These are phyloP conservation scores for Melinaea marsaeus DNA, from an alignment of 2,888 invertebrate genomes.

Conservation along the genomic window DNA sequence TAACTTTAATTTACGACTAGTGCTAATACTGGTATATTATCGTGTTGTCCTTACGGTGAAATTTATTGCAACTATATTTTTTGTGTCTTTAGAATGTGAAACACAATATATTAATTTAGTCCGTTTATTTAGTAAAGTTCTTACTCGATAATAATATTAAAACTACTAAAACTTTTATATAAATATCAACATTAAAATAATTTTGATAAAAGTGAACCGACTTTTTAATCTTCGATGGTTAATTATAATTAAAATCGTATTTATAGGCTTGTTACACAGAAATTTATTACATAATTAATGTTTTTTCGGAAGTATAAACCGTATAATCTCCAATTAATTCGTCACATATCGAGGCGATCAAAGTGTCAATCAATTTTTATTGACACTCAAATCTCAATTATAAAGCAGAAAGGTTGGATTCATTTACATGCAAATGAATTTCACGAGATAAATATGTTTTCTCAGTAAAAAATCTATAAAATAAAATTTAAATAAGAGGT, in stretches of 20 bases:
- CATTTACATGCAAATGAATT: constrained; percentile 16
- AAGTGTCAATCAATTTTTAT: constrained; percentile 22
- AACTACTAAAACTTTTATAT: not conserved
- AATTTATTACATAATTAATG: too few relatives aligned
- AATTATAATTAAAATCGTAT: too few relatives aligned
- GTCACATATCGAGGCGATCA: constrained; percentile 9
- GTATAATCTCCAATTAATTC: constrained; percentile 15
- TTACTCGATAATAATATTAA: not conserved
- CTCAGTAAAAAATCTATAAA: constrained; percentile 10
- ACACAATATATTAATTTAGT: constrained; percentile 6
- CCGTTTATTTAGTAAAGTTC: not conserved
- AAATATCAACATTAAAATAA: not conserved
- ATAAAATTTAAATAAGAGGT: constrained; percentile 8
- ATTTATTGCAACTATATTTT: constrained; percentile 26
- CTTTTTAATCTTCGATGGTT: too few relatives aligned
- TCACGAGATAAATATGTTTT: constrained; percentile 12
- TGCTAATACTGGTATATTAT: constrained; percentile 30
- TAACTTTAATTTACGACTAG: constrained; percentile 31
- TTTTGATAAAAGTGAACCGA: too few relatives aligned
- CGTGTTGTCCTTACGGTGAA: constrained; percentile 28
- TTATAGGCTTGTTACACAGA: too few relatives aligned
- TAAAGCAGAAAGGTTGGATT: constrained; percentile 9
- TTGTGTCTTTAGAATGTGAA: constrained; percentile 12
- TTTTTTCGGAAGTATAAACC: too few relatives aligned
- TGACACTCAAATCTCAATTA: constrained; percentile 4